Conservation (phyloP, 2,113 vertebrate species). For the Leucopternis melanops region DNA sequence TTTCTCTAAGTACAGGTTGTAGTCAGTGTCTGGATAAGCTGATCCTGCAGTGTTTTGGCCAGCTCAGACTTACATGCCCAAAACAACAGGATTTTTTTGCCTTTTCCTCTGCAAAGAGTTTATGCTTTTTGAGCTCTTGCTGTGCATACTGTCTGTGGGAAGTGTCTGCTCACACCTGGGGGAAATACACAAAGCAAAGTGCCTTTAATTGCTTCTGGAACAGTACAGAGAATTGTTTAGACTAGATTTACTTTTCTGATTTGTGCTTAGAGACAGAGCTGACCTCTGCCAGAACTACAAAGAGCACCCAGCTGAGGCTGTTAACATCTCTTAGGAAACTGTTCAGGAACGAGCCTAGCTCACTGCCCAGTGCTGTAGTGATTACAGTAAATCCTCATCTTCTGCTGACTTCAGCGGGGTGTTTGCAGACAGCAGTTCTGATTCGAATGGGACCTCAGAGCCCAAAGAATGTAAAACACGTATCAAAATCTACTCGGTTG, state of each 20-base stretch:
- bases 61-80: background rate
- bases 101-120: background rate
- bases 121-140: background rate
- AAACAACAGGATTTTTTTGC: background rate
- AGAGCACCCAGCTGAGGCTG: conserved; percentile 58
- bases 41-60: background rate
- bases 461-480: background rate
- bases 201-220: conserved; percentile 58
- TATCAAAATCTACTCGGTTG: background rate
- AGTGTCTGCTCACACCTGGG: conserved; percentile 55
- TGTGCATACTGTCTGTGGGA: conserved; percentile 12
- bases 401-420: conserved; percentile 56
- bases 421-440: conserved; percentile 36
- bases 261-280: conserved; percentile 52
- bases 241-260: conserved; percentile 59
- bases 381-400: conserved; percentile 61
- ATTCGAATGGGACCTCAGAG: background rate
- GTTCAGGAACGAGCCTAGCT: conserved; percentile 39
- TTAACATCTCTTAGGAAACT: conserved; percentile 61
- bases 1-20: background rate
- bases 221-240: conserved; percentile 60
- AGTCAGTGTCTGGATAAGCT: background rate
- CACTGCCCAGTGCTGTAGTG: conserved; percentile 1
- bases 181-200: conserved; percentile 46
- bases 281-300: conserved; percentile 61